A percentile compares a stretch with the other conserved stretches of the same genome.
These are phyloP conservation scores for Apoda limacodes DNA, from an alignment of 2,888 invertebrate genomes.

Conservation along the genomic window DNA sequence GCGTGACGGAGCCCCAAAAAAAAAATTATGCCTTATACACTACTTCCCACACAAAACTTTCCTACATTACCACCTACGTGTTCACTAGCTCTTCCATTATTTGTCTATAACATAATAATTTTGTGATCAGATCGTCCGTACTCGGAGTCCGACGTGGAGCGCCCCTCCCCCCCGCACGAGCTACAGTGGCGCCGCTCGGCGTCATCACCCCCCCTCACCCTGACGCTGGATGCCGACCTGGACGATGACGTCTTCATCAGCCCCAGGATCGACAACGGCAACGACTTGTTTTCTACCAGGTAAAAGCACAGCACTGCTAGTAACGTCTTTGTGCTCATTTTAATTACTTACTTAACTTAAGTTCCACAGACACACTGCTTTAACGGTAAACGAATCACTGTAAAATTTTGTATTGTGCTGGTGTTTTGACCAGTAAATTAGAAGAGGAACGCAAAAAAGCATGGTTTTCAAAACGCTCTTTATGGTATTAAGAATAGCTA, in stretches of 20 bases:
- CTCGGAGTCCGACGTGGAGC: conserved; percentile 51
- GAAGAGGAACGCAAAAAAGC: too few relatives aligned
- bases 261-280: conserved; percentile 44
- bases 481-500: too few relatives aligned
- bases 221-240: conserved; percentile 48
- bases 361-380: too few relatives aligned
- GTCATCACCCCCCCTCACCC: conserved; percentile 45
- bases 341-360: too few relatives aligned
- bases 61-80: conserved; percentile 13
- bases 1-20: too few relatives aligned
- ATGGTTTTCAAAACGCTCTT: too few relatives aligned
- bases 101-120: conserved; percentile 6
- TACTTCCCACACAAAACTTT: conserved; percentile 13
- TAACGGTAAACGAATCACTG: too few relatives aligned
- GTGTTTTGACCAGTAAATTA: too few relatives aligned
- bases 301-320: too few relatives aligned
- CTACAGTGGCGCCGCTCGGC: conserved; percentile 45
- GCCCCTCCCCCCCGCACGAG: conserved; percentile 30
- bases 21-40: conserved; percentile 7
- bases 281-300: conserved; percentile 51
- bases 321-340: too few relatives aligned
- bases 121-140: conserved; percentile 49
- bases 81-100: conserved; percentile 4
- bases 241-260: conserved; percentile 62
- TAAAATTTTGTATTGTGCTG: too few relatives aligned